Conservation (phyloP, 2,113 vertebrate genomes). For the Dendropsophus ebraccatus region DNA sequence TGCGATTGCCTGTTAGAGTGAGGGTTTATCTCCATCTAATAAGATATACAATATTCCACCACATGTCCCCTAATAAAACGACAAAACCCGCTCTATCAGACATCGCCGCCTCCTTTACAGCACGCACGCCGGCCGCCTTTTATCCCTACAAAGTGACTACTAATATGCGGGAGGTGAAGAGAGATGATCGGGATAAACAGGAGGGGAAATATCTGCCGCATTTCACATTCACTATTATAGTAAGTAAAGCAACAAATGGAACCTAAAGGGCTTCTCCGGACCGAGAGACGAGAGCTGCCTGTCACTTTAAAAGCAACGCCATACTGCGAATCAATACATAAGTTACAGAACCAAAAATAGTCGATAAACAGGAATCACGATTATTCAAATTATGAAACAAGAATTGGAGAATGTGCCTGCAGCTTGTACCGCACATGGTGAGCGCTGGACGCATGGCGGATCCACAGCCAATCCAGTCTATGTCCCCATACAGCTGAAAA, state of each 20-base stretch:
- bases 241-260: neutral
- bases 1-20: conserved; percentile 18
- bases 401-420: no score
- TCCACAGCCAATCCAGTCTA: no score
- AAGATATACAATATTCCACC: conserved; percentile 21
- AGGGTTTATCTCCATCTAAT: conserved; percentile 31
- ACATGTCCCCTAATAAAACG: neutral
- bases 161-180: neutral
- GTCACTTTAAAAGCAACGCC: no score
- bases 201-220: neutral
- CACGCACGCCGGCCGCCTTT: neutral
- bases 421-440: no score
- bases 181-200: neutral
- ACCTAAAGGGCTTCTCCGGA: neutral
- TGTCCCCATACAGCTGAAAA: no score
- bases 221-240: neutral
- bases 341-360: no score
- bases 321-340: no score
- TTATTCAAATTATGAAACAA: no score
- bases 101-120: neutral
- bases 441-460: no score
- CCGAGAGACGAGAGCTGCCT: no score
- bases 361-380: no score
- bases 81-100: neutral
- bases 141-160: neutral